Base-by-base conservation (phyloP, 2,113 vertebrate species). In the Campylorhamphus procurvoides region DNA sequence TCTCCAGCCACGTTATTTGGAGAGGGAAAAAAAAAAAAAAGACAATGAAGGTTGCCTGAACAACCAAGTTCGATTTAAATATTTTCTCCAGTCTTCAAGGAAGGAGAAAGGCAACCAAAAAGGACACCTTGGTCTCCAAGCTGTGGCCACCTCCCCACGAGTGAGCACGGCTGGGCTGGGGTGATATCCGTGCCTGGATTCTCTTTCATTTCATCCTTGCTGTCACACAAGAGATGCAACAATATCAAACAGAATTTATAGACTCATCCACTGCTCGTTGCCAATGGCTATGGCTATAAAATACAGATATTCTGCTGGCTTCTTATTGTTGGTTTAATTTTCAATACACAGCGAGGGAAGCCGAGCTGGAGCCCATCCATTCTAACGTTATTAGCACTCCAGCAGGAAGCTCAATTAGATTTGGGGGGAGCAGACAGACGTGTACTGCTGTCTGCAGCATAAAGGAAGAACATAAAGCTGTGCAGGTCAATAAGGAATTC, bases 181-280 rank as follows among this genome's bases (percentile, higher is more conserved):
- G 4, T 56, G 84, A 72, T 77, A 59, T 77, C 74, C 71, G 59
- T 71, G 67, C 82, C 79, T 68, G 76, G 69, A 84, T 85, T 92
- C 88, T 88, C 90, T 49, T 93, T 80, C 80, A 82, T 94, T 95
- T 94, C 94, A 85, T 59, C 82, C 74, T 59, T 37, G 28, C 84
- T 92, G 90, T 68, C 67, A 68, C 88, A 58, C 44, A 84, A 52
- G 89, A 79, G 75, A 89, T 91, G 53, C 78, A 84, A 74, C 87
- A 92, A 46, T 85, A 94, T 94, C 84, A 96, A 92, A 91, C 29
- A 86, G 78, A 93, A 83, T 97, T 91, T 84, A 82, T 18, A 89
- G 91, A 67, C 91, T 74, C 66, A 76, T 31, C 89, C 39, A 56
- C 47, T 75, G 53, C 76, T 96, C 82, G 93, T 20, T 87, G 91